A percentile compares a stretch with the other conserved stretches of the same genome.
phyloP scores from a whole-genome alignment of 2,888 invertebrate genomes.

The Hyalella azteca region DNA sequence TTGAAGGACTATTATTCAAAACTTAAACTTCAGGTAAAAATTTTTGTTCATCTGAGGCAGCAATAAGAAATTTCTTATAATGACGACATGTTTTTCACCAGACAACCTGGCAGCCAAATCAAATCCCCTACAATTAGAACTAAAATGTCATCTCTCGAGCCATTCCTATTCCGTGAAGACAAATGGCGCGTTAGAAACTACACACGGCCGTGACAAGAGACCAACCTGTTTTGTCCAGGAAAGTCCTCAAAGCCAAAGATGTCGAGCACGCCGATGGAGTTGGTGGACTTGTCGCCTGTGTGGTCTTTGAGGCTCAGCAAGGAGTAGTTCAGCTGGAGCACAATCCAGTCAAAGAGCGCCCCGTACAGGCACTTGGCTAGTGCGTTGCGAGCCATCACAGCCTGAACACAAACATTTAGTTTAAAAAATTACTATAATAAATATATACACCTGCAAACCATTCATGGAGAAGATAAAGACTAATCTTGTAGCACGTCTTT shows the following conservation, averaged over 20 bases:
- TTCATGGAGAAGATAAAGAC: background rate
- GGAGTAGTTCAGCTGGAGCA: constrained; percentile 93
- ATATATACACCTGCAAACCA: too few relatives aligned
- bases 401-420: constrained; percentile 67
- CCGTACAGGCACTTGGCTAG: constrained; percentile 97
- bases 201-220: background rate
- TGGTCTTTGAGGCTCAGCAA: constrained; percentile 84
- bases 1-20: too few relatives aligned
- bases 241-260: constrained; percentile 98
- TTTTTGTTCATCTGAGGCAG: too few relatives aligned
- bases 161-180: background rate
- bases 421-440: too few relatives aligned
- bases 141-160: too few relatives aligned
- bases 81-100: too few relatives aligned
- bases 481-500: constrained; percentile 7
- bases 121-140: too few relatives aligned
- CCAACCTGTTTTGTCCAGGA: constrained; percentile 64
- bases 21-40: too few relatives aligned
- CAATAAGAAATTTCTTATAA: too few relatives aligned
- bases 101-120: too few relatives aligned
- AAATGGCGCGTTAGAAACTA: background rate
- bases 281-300: constrained; percentile 79
- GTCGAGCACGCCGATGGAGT: constrained; percentile 93
- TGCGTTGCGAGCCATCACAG: constrained; percentile 89
- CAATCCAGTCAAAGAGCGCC: constrained; percentile 96